Percentiles rank a stretch among this genome's conserved stretches.
phyloP scores from a whole-genome alignment of 53 echinoderm and acorn worm genomes.

The Stichopus horrens region DNA sequence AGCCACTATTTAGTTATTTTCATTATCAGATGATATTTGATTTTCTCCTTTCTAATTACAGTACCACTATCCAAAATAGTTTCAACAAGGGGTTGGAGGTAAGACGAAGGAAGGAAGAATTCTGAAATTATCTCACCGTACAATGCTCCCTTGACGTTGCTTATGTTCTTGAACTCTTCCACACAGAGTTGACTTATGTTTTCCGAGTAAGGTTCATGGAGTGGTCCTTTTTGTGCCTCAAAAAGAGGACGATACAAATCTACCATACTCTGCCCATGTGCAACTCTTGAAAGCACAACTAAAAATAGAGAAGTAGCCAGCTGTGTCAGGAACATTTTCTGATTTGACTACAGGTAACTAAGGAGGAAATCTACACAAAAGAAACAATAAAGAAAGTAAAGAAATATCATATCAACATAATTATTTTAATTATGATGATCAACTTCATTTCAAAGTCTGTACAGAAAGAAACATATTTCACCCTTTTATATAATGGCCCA shows the following conservation, averaged over 20 bases:
- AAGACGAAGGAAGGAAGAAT: too few species aligned
- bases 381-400: neutral
- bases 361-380: neutral
- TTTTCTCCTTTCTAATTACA: too few species aligned
- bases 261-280: neutral
- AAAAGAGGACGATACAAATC: constrained; percentile 8
- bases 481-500: too few species aligned
- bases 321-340: neutral
- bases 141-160: too few species aligned
- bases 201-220: neutral
- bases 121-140: too few species aligned
- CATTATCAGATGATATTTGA: too few species aligned
- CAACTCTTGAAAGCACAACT: neutral
- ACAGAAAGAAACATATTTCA: neutral
- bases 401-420: neutral
- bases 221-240: constrained; percentile 5
- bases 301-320: neutral
- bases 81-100: too few species aligned
- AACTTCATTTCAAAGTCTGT: neutral
- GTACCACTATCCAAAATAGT: too few species aligned
- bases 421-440: neutral
- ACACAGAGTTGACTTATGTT: neutral
- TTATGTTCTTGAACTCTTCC: neutral
- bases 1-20: too few species aligned
- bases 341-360: neutral